phyloP scores from a whole-genome alignment of 2,888 invertebrate genomes.

The Epirrhoe alternata region DNA sequence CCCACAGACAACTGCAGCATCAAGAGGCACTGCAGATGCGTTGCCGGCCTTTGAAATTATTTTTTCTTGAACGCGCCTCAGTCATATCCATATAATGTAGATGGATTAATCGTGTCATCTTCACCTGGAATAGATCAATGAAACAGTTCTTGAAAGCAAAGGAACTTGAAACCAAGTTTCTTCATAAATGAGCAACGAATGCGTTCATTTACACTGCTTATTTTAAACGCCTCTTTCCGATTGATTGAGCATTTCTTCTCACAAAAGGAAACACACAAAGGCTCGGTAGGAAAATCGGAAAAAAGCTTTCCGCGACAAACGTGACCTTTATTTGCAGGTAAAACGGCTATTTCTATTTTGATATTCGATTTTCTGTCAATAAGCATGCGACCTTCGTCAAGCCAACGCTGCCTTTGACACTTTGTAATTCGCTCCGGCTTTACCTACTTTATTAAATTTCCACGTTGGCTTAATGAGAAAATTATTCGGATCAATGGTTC shows the following conservation, averaged over 20 bases:
- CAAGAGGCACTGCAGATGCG: too few relatives aligned
- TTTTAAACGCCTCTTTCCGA: constrained; percentile 22
- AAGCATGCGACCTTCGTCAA: constrained; percentile 46
- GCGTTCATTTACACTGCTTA: constrained; percentile 8
- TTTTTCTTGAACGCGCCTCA: too few relatives aligned
- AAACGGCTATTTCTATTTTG: constrained; percentile 42
- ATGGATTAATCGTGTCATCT: too few relatives aligned
- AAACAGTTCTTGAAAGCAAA: too few relatives aligned
- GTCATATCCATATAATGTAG: too few relatives aligned
- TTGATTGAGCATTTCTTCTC: constrained; percentile 25
- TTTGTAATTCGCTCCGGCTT: constrained; percentile 42
- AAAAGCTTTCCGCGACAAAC: constrained; percentile 32
- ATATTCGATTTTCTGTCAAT: constrained; percentile 46
- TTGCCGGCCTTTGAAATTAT: too few relatives aligned
- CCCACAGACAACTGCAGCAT: too few relatives aligned
- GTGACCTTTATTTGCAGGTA: constrained; percentile 41
- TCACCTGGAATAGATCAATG: too few relatives aligned
- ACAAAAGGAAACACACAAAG: constrained; percentile 23
- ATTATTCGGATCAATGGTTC: constrained; percentile 16
- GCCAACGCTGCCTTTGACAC: constrained; percentile 44
- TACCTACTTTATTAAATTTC: constrained; percentile 36
- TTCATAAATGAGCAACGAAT: constrained; percentile 7
- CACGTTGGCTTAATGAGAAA: constrained; percentile 22
- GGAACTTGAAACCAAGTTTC: too few relatives aligned
- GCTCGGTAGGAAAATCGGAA: constrained; percentile 15